Percentiles rank a stretch among this genome's conserved stretches.
These are phyloP conservation scores for Dusona sp. DNA, from an alignment of 2,888 invertebrate genomes.

Conservation along the genomic window DNA sequence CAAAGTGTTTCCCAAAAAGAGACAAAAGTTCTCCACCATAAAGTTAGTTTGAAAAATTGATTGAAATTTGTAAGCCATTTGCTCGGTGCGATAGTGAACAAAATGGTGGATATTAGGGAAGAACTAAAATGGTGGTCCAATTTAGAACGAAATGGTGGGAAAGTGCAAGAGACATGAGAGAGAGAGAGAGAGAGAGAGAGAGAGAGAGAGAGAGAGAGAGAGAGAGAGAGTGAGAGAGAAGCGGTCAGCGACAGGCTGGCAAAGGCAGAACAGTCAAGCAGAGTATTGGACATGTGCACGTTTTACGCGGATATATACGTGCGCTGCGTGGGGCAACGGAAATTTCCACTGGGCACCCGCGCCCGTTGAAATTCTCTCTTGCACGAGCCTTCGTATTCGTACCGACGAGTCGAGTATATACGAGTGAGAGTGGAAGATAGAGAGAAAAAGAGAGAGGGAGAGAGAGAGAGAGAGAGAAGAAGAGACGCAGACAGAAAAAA, in stretches of 20 bases:
- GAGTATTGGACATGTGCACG: constrained; percentile 62
- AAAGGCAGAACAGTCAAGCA: constrained; percentile 29
- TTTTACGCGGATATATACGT: constrained; percentile 60
- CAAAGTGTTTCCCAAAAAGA: neutral
- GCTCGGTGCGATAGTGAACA: neutral
- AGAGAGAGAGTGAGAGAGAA: no score
- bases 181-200: constrained; percentile 37
- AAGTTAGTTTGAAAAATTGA: neutral
- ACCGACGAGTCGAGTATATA: constrained; percentile 32
- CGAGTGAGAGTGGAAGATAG: constrained; percentile 17
- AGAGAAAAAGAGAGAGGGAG: constrained; percentile 9
- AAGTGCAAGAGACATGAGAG: neutral
- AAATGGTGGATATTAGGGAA: neutral
- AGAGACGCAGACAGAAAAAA: neutral
- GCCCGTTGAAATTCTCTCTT: constrained; percentile 59
- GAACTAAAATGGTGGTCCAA: constrained; percentile 13
- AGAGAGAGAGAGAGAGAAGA: neutral
- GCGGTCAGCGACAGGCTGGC: constrained; percentile 52
- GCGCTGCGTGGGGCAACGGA: constrained; percentile 71
- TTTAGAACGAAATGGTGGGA: neutral
- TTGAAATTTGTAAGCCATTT: neutral
- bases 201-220: constrained; percentile 45
- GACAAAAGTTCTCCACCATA: neutral
- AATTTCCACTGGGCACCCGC: constrained; percentile 74
- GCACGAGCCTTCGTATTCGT: constrained; percentile 35